These are phyloP conservation scores for Paragorgia papillata DNA, from an alignment of 92 coral and sea anemone species.

Conservation along the genomic window DNA sequence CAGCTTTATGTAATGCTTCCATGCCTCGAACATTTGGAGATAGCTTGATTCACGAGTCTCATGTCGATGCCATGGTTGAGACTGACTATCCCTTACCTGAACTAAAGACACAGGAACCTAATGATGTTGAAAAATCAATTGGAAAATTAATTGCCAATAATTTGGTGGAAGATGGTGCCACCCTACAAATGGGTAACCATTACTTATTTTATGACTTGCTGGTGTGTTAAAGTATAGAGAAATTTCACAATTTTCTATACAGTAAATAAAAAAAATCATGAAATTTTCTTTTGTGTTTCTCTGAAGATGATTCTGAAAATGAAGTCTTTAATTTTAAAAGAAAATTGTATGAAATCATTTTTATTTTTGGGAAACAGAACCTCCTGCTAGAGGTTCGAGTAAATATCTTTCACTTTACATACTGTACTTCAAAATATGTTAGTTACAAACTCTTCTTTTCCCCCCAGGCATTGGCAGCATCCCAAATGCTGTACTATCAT, in stretches of 20 bases:
- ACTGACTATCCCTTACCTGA: constrained; percentile 85
- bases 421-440: no score
- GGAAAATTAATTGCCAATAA: constrained; percentile 85
- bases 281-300: no score
- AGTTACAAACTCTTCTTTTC: no score
- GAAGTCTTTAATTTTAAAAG: no score
- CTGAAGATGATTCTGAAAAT: no score
- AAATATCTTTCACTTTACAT: no score
- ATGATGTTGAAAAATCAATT: constrained; percentile 76
- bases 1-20: constrained; percentile 86
- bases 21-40: constrained; percentile 97
- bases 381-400: no score
- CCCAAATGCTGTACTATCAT: constrained; percentile 81
- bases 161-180: constrained; percentile 87
- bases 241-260: no score
- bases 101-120: constrained; percentile 59
- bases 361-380: no score
- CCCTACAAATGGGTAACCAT: constrained; percentile 88
- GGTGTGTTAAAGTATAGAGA: neutral
- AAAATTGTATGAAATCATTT: no score
- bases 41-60: constrained; percentile 92
- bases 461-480: constrained; percentile 84
- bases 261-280: no score
- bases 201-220: no score
- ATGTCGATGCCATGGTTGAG: constrained; percentile 84